Percentiles rank a stretch among this genome's conserved stretches.
phyloP scores from a whole-genome alignment of 92 coral and sea anemone genomes.

The Zoanthus gigantus region DNA sequence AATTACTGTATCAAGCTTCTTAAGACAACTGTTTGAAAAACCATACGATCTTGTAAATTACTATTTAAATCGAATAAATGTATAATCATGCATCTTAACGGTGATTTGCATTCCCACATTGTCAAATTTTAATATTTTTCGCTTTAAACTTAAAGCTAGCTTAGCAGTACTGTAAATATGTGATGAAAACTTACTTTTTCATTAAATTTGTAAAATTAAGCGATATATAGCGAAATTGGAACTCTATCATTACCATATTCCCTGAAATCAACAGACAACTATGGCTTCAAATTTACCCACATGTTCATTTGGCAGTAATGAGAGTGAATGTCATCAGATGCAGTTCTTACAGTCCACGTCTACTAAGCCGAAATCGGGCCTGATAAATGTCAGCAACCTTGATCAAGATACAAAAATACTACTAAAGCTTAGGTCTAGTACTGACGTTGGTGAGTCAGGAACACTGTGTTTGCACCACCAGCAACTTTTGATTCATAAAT shows the following conservation, averaged over 20 bases:
- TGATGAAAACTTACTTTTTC: slow-evolving; percentile 6
- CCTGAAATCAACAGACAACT: background rate
- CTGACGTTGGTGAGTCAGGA: slow-evolving; percentile 1
- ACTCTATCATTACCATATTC: background rate
- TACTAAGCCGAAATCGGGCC: background rate
- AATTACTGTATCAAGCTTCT: background rate
- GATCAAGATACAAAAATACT: background rate
- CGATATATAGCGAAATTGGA: background rate
- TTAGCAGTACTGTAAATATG: background rate
- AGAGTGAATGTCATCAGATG: background rate
- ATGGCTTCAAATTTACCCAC: background rate
- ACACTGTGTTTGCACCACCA: slow-evolving; percentile 5
- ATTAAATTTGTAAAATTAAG: slow-evolving; percentile 2
- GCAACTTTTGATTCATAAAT: slow-evolving; percentile 17
- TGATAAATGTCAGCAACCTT: slow-evolving; percentile 10
- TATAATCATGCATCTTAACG: background rate
- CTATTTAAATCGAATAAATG: background rate
- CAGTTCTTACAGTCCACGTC: background rate
- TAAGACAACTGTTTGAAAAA: background rate
- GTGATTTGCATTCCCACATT: background rate
- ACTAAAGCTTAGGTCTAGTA: background rate
- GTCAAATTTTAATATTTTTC: background rate
- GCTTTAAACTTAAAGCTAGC: background rate
- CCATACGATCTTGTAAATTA: background rate
- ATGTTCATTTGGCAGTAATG: background rate